phyloP scores from a whole-genome alignment of 2,113 vertebrate genomes.

The Gopherus flavomarginatus region DNA sequence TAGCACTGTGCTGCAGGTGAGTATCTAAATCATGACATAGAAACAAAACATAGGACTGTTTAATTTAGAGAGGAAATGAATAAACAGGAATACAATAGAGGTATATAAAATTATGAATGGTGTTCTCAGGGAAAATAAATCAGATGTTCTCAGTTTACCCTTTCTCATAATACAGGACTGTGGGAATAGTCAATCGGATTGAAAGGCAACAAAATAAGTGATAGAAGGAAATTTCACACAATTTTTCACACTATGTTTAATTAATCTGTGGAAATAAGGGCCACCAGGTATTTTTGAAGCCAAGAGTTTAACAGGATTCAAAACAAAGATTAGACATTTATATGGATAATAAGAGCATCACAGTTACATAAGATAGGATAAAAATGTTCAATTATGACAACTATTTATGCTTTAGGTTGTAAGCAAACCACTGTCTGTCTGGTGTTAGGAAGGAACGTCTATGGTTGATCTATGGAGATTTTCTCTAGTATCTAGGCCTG shows the following conservation, averaged over 20 bases:
- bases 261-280: neutral
- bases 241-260: neutral
- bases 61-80: neutral
- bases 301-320: neutral
- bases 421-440: neutral
- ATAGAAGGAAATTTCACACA: neutral
- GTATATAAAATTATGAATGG: neutral
- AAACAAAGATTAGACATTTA: too few species aligned
- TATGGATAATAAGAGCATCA: neutral
- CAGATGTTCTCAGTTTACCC: neutral
- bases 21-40: neutral
- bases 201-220: neutral
- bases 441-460: neutral
- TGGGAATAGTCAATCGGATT: neutral
- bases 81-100: neutral
- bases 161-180: neutral
- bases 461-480: neutral
- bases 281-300: neutral
- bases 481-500: neutral
- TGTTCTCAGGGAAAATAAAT: neutral
- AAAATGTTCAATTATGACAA: neutral
- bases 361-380: neutral
- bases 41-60: neutral
- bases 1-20: neutral
- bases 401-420: neutral